Conservation (phyloP, 1,140 invertebrate genomes). For the Achatina immaculata region DNA sequence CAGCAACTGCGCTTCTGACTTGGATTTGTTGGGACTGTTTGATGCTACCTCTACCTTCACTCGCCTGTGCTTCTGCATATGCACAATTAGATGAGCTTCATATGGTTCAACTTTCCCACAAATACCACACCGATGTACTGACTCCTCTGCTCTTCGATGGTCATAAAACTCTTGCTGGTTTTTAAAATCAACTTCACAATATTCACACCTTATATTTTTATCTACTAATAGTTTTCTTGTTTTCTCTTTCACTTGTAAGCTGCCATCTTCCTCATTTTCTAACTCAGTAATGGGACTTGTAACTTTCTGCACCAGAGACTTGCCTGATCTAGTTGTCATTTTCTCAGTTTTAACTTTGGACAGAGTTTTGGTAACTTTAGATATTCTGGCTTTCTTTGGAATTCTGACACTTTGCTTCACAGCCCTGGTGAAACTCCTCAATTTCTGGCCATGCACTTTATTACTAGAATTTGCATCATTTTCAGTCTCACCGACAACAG, state of each 20-base stretch:
- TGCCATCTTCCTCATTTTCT: background rate
- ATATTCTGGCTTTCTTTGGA: background rate
- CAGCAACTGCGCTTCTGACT: background rate
- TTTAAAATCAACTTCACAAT: slow-evolving; percentile 6
- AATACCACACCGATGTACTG: slow-evolving; percentile 6
- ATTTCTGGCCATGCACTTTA: background rate
- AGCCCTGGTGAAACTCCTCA: background rate
- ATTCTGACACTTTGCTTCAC: background rate
- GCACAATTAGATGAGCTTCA: slow-evolving; percentile 32
- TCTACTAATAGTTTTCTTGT: background rate
- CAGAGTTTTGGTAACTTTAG: background rate
- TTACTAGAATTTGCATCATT: background rate
- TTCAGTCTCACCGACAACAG: background rate
- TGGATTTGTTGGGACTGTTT: background rate
- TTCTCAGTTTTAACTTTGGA: background rate
- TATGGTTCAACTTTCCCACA: slow-evolving; percentile 34
- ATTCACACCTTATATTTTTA: slow-evolving; percentile 21
- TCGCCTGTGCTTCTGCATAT: slow-evolving; percentile 30
- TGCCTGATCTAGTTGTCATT: background rate
- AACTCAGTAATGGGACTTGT: background rate
- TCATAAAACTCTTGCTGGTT: slow-evolving; percentile 23
- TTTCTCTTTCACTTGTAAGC: background rate
- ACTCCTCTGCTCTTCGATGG: slow-evolving; percentile 25
- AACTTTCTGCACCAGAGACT: background rate
- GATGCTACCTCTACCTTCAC: background rate